Evolutionary conservation across 2,797 vertebrate genomes (phyloP).

Genomic region (Presbytis comata): DNA sequence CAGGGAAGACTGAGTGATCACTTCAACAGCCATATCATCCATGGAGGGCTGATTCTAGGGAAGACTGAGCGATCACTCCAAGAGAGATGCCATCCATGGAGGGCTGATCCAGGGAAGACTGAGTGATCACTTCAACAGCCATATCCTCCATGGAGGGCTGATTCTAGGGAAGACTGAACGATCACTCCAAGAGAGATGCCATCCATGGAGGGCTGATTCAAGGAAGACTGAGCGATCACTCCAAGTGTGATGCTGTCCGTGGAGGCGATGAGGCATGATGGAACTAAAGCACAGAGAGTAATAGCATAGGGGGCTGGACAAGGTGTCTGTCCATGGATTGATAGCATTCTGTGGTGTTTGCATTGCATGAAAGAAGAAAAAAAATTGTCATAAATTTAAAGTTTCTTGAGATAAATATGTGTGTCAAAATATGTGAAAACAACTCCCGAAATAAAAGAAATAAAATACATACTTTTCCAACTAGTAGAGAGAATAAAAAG

Average conservation of each 20-base stretch:
- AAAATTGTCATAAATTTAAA: not conserved
- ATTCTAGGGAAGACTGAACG: too few species aligned
- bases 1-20: too few species aligned
- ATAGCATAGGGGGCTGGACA: not conserved
- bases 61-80: too few species aligned
- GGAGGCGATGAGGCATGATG: not conserved
- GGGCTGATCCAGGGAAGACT: too few species aligned
- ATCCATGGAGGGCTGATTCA: too few species aligned
- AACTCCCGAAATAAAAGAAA: not conserved
- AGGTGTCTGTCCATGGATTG: not conserved
- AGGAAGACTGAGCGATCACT: too few species aligned
- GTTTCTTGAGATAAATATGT: not conserved
- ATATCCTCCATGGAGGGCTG: accelerated
- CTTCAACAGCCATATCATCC: accelerated
- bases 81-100: accelerated
- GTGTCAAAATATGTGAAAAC: accelerated
- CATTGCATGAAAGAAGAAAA: too few species aligned
- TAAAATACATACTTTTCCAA: not conserved
- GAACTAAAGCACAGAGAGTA: not conserved
- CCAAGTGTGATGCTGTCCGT: too few species aligned
- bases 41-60: too few species aligned
- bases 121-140: accelerated
- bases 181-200: too few species aligned
- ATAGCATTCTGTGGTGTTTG: too few species aligned
- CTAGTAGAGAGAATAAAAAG: too few species aligned